Base-by-base conservation (phyloP, 2,797 vertebrate species). In the Erpetoichthys calabaricus region DNA sequence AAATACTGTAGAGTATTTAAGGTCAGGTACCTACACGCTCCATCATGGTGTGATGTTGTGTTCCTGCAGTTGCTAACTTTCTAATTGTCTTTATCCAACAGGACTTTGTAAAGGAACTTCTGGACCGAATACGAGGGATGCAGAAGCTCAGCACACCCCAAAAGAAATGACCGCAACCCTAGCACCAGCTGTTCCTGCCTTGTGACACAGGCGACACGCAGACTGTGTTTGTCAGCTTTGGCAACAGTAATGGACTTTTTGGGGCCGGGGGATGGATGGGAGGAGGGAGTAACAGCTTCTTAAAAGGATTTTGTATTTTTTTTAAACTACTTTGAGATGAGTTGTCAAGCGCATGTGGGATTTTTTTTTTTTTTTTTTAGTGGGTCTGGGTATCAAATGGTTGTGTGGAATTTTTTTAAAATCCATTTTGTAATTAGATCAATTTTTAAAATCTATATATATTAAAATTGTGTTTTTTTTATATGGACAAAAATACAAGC, bases 91-190 rank as follows among this genome's bases (percentile, higher is more conserved):
- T 47, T 47, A 47, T 4, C 1, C 62, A 42, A 45, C 59, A 94
- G 89, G 87, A 82, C 68, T 95, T 94, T 58, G 66, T 92, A 66
- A 78, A 86, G 62, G 90, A 86, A 74, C 80, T 92, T 71, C 83
- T 95, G 60, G 86, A 92, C 75, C 89, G 84, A 82, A 92, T 94
- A 69, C 84, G 89, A 67, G 92, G 91, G 69, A 93, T 95, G 92
- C 91, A 95, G 79, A 95, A 95, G 75, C 86, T 95, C 69, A 91
- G 87, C 73, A 92, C 92, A 49, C 91, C 90, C 59, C 89, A 92
- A 73, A 94, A 92, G 80, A 95, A 95, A 73, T 95, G 73, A 86
- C 76, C 64, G 49, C 62, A 45, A 61, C 63, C 41, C 3, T 41
- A 8, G 7, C 9, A 41, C 9, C 50, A 8, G 50, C 4, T 66